Percentiles rank a stretch among this genome's conserved stretches.
Evolutionary conservation across 1,140 invertebrate genomes (phyloP).

Genomic region (Drosophila auraria): DNA sequence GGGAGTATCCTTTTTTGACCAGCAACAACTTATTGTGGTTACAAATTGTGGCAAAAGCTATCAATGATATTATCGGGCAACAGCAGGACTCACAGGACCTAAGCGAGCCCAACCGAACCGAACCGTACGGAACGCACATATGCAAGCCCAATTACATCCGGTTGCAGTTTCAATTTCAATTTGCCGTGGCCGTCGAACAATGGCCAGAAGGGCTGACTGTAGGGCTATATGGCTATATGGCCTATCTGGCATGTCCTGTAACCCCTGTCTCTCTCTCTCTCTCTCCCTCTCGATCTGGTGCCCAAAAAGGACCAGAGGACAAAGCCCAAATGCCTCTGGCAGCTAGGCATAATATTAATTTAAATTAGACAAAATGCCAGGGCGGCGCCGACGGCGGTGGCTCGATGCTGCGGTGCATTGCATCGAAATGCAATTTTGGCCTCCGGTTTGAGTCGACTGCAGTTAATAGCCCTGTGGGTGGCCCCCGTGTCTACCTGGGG

Average conservation of each 20-base stretch:
- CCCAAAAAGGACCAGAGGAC: constrained; percentile 39
- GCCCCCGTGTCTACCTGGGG: constrained; percentile 9
- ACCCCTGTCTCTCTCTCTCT: not conserved
- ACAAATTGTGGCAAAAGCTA: constrained; percentile 79
- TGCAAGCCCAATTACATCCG: constrained; percentile 82
- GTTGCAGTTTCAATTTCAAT: constrained; percentile 83
- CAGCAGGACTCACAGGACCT: constrained; percentile 15
- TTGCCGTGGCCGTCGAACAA: constrained; percentile 59
- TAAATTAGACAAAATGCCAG: constrained; percentile 70
- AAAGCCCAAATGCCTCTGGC: constrained; percentile 50
- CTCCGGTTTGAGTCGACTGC: constrained; percentile 6
- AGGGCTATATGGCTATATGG: constrained; percentile 6
- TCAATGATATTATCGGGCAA: constrained; percentile 77
- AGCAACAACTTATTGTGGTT: constrained; percentile 79
- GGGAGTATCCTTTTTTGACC: constrained; percentile 44
- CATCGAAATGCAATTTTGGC: constrained; percentile 45
- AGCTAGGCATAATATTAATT: constrained; percentile 80
- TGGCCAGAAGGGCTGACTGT: constrained; percentile 18
- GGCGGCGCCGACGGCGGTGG: constrained; percentile 7
- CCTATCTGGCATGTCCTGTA: not conserved
- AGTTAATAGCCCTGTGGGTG: constrained; percentile 26
- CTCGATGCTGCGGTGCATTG: constrained; percentile 10
- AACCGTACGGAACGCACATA: constrained; percentile 53
- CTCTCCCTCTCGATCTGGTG: not conserved
- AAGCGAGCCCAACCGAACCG: constrained; percentile 9